phyloP scores from a whole-genome alignment of 2,888 invertebrate species.

The Ectropis crepuscularia region DNA sequence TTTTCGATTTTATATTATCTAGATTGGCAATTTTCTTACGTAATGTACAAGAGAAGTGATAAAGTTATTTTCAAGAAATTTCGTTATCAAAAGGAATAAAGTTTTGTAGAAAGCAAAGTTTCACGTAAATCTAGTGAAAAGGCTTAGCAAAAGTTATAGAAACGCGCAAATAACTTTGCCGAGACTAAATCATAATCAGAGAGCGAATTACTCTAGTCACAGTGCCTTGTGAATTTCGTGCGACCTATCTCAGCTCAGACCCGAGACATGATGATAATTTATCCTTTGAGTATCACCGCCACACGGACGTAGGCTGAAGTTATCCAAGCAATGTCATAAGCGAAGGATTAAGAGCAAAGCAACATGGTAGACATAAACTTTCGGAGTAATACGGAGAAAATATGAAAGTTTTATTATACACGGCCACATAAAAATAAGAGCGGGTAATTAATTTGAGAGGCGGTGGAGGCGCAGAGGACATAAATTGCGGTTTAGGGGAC shows the following conservation, averaged over 20 bases:
- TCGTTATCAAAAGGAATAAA: constrained; percentile 37
- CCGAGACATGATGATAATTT: constrained; percentile 10
- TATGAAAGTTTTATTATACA: constrained; percentile 51
- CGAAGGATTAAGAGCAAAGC: constrained; percentile 37
- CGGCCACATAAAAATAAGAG: constrained; percentile 49
- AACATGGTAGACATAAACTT: constrained; percentile 33
- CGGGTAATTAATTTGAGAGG: constrained; percentile 58
- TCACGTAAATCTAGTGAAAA: constrained; percentile 37
- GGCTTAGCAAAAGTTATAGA: constrained; percentile 32
- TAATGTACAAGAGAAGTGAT: constrained; percentile 20
- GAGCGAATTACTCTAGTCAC: constrained; percentile 16
- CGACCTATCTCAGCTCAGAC: constrained; percentile 10
- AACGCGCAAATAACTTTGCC: constrained; percentile 20
- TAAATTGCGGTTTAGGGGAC: constrained; percentile 76
- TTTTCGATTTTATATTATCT: constrained; percentile 13
- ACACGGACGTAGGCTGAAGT: constrained; percentile 20
- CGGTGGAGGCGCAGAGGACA: constrained; percentile 57
- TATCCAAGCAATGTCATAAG: constrained; percentile 30
- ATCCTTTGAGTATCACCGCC: constrained; percentile 4
- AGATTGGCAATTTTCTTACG: constrained; percentile 42
- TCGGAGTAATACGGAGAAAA: constrained; percentile 36
- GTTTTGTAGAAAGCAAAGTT: constrained; percentile 37
- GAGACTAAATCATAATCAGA: constrained; percentile 23
- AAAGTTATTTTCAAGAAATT: constrained; percentile 34
- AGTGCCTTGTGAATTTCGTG: constrained; percentile 15